phyloP scores from a whole-genome alignment of 2,113 vertebrate genomes.

The Numenius arquata region DNA sequence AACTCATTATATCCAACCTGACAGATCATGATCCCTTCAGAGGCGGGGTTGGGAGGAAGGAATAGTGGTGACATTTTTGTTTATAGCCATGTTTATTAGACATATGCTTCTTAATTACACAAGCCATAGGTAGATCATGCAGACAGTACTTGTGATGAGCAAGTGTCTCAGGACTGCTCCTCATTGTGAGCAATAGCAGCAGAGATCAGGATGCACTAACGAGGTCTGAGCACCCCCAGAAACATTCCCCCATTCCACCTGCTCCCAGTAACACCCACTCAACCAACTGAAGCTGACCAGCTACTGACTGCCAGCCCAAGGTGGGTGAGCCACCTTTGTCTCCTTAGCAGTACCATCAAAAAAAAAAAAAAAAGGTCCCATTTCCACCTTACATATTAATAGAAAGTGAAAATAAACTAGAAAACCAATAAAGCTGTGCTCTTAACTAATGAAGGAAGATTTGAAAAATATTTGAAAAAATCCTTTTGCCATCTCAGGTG shows the following conservation, averaged over 20 bases:
- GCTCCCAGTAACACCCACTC: neutral
- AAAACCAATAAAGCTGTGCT: neutral
- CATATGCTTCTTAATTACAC: neutral
- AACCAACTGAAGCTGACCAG: neutral
- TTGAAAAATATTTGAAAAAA: neutral
- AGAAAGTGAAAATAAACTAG: neutral
- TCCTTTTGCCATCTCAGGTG: neutral
- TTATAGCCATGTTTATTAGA: neutral
- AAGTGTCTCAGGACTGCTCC: fast-evolving
- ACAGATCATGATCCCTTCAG: neutral
- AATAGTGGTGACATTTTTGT: neutral
- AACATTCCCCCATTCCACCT: neutral
- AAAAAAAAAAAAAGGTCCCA: neutral
- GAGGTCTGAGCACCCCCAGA: neutral
- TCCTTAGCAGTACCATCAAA: neutral
- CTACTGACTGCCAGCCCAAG: neutral
- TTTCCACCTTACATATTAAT: fast-evolving
- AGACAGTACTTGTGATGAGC: neutral
- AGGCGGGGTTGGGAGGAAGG: fast-evolving
- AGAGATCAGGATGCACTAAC: neutral
- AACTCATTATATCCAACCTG: neutral
- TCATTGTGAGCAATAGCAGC: neutral
- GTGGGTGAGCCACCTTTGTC: neutral
- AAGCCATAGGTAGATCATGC: neutral
- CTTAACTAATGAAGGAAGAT: neutral